Evolutionary conservation across 2,113 vertebrate genomes (phyloP).

Genomic region (Phycodurus eques): DNA sequence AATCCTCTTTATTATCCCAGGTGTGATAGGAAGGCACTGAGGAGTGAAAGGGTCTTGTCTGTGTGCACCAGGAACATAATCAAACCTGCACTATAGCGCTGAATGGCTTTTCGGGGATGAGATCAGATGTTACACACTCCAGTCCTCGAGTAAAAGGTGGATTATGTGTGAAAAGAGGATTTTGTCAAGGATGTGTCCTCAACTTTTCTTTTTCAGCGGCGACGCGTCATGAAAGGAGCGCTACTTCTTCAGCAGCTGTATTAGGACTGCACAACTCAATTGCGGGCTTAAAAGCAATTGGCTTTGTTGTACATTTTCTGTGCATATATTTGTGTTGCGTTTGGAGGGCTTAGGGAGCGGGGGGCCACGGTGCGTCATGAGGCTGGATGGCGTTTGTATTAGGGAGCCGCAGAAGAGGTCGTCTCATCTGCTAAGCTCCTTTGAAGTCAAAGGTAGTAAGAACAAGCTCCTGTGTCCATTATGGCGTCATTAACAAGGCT

Average conservation of each 20-base stretch:
- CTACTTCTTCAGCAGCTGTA: conserved; percentile 89
- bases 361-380: conserved; percentile 84
- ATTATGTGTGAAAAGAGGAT: conserved; percentile 98
- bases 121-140: conserved; percentile 97
- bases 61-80: conserved; percentile 93
- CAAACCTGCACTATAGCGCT: conserved; percentile 83
- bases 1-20: conserved; percentile 88
- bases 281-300: conserved; percentile 87
- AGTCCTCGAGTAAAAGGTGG: conserved; percentile 97
- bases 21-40: conserved; percentile 85
- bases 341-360: conserved; percentile 81
- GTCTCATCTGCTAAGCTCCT: conserved; percentile 78
- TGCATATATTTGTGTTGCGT: conserved; percentile 94
- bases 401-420: conserved; percentile 80
- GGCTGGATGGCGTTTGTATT: conserved; percentile 83
- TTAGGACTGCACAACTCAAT: conserved; percentile 90
- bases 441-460: conserved; percentile 89
- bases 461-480: conserved; percentile 82
- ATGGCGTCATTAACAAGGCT: conserved; percentile 86
- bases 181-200: conserved; percentile 96
- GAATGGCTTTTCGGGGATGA: conserved; percentile 87
- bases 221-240: conserved; percentile 86
- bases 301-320: conserved; percentile 98
- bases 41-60: conserved; percentile 81
- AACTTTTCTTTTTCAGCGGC: conserved; percentile 84